These are phyloP conservation scores for Alexandromys fortis DNA, from an alignment of 2,113 vertebrate species.

Conservation along the genomic window DNA sequence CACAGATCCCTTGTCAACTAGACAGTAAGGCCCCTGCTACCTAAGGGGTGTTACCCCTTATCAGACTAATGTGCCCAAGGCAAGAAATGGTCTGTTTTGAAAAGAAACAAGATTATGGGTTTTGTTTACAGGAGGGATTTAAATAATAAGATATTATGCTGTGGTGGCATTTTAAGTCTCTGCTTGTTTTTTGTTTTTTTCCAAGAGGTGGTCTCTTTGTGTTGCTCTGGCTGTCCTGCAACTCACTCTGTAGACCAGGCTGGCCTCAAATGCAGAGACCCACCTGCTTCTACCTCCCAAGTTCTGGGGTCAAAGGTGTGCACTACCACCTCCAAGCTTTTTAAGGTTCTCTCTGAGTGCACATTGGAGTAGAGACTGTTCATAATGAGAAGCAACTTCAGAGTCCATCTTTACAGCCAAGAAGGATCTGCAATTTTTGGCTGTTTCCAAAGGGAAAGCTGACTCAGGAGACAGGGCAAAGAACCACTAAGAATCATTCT, in stretches of 20 bases:
- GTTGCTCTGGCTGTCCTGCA: not conserved
- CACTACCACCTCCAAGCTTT: not conserved
- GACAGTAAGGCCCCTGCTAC: not conserved
- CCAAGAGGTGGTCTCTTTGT: too few species aligned
- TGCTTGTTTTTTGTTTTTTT: too few species aligned
- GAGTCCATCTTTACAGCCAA: not conserved
- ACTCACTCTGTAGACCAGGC: not conserved
- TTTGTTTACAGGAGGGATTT: not conserved
- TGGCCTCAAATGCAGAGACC: not conserved
- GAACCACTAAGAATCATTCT: not conserved
- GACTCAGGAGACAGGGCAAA: not conserved
- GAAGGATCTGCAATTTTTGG: not conserved
- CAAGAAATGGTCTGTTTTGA: not conserved
- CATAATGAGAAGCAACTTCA: not conserved
- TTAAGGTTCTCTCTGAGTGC: not conserved
- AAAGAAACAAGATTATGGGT: not conserved
- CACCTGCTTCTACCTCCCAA: not conserved
- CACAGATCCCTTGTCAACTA: not conserved
- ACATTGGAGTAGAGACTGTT: not conserved
- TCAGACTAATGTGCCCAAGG: not conserved
- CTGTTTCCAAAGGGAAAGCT: not conserved
- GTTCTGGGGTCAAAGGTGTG: not conserved
- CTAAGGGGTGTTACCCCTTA: not conserved
- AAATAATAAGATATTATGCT: not conserved
- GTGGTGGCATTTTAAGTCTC: not conserved